Conservation (phyloP, 2,113 vertebrate genomes). For the Eulacestoma nigropectus region DNA sequence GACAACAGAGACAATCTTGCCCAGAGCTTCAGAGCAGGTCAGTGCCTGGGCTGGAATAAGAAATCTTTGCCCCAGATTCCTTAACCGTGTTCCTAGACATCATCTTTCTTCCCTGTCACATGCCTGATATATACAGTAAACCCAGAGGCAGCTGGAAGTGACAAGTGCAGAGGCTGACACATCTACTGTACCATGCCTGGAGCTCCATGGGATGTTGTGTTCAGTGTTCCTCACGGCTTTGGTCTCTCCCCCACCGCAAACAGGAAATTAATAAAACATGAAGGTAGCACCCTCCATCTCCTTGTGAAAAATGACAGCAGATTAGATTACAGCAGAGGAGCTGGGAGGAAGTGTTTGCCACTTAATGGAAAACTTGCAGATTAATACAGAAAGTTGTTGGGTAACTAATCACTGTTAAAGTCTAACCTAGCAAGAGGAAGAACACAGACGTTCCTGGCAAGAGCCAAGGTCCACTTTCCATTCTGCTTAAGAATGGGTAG, state of each 20-base stretch:
- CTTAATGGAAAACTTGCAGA: neutral
- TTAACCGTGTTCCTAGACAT: neutral
- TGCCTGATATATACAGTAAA: neutral
- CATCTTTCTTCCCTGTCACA: neutral
- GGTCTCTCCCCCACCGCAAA: neutral
- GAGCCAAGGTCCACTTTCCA: neutral
- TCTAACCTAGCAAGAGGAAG: neutral
- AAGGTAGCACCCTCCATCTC: neutral
- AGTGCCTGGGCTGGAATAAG: neutral
- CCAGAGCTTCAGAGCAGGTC: neutral
- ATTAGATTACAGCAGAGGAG: neutral
- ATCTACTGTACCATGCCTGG: neutral
- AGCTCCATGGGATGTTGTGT: neutral
- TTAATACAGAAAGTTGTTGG: neutral
- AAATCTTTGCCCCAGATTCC: neutral
- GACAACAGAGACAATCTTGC: neutral
- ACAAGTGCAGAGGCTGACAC: neutral
- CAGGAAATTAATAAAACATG: neutral
- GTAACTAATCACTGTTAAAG: constrained; percentile 35
- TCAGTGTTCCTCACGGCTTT: neutral
- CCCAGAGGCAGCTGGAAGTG: neutral
- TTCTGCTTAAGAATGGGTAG: neutral
- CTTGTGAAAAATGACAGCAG: neutral
- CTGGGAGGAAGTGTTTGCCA: neutral
- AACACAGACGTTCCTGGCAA: neutral